Evolutionary conservation across 2,113 vertebrate genomes (phyloP), one percentile per base, ranked within the genome.

Genomic region (Xiphophorus couchianus): DNA sequence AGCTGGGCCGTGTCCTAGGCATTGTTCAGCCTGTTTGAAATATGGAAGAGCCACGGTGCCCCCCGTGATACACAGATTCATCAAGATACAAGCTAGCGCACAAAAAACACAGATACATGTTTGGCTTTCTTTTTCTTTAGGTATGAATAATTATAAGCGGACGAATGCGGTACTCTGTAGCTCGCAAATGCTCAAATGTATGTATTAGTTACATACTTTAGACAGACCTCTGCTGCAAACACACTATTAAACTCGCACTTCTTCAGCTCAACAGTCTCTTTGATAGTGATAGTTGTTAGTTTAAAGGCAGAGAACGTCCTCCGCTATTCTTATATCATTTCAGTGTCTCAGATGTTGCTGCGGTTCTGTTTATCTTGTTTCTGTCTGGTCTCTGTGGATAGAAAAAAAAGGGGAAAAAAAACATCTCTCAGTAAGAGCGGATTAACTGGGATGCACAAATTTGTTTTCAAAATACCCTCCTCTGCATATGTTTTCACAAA

Each of bases 21-120:
- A 71, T 80, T 78, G 66, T 73, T 42, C 71, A 76, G 64, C 72
- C 85, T 83, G 82, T 86, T 90, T 94, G 91, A 93, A 91, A 90
- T 90, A 91, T 89, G 83, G 81, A 89, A 82, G 83, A 84, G 82
- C 66, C 82, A 72, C 81, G 74, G 69, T 82, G 10, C 35, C 69
- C 82, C 61, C 74, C 71, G 66, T 88, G 81, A 91, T 83, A 84
- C 64, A 74, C 79, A 84, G 35, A 68, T 48, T 42, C 8, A 67
- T 14, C 28, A 35, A 28, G n/a, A 69, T 22, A 15, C 62, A 51
- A 69, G 39, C 66, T 76, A 28, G 39, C 51, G 64, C 15, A 37
- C 27, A 79, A 27, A 78, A 44, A 69, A 39, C 74, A 62, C 25
- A 28, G 58, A 73, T 58, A 66, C 27, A 66, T 8, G 69, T 66